Evolutionary conservation across 1,140 invertebrate species (phyloP).

Genomic region (Mycetomoellerius zeteki): DNA sequence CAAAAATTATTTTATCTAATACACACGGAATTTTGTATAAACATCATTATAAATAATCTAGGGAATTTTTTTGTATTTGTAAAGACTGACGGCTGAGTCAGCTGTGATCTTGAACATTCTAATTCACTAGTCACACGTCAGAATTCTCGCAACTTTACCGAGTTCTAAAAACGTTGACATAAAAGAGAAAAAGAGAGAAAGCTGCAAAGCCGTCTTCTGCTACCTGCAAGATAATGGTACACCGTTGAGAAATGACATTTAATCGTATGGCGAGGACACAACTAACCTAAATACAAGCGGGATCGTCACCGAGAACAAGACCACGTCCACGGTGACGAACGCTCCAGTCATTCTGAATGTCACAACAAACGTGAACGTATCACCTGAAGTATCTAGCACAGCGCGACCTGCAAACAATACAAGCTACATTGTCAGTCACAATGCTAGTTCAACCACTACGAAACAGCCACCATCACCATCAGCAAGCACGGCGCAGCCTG

Average conservation of each 20-base stretch:
- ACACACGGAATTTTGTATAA: background rate
- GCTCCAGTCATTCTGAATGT: background rate
- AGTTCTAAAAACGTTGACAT: background rate
- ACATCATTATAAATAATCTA: background rate
- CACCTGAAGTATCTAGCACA: background rate
- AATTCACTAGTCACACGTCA: slow-evolving; percentile 27
- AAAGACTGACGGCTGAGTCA: background rate
- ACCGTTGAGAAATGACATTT: slow-evolving; percentile 57
- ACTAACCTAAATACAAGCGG: slow-evolving; percentile 63
- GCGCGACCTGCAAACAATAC: background rate
- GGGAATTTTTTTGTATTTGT: slow-evolving; percentile 29
- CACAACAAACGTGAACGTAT: background rate
- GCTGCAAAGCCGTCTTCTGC: slow-evolving; percentile 4
- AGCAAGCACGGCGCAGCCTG: slow-evolving; percentile 20
- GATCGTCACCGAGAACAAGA: slow-evolving; percentile 43
- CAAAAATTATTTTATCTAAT: background rate
- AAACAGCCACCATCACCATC: background rate
- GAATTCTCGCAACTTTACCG: background rate
- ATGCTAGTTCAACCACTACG: background rate
- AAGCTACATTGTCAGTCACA: background rate
- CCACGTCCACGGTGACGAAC: background rate
- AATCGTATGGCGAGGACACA: background rate
- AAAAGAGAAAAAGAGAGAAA: background rate
- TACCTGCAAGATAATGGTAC: slow-evolving; percentile 31
- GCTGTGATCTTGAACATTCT: slow-evolving; percentile 3